Evolutionary conservation across 2,888 invertebrate species (phyloP), one percentile per base, ranked within the genome.

Genomic region (Tetragnatha montana): DNA sequence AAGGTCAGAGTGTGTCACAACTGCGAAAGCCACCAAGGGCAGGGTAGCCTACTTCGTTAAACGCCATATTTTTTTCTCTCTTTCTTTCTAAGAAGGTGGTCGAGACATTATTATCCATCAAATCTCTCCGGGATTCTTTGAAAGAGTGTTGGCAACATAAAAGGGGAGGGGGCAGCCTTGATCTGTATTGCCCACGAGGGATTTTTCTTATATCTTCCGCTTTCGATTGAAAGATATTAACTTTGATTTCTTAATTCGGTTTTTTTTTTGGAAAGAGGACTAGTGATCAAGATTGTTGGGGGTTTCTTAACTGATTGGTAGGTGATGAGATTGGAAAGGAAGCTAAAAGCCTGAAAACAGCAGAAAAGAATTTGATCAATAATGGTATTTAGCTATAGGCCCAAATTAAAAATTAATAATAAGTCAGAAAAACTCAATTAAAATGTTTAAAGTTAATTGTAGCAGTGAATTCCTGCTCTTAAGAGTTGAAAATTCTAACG

Each of bases 11-110:
- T 12, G 12, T 78, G 78, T 21, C 60, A 51, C 78, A 21, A 22
- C 75, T 35, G 35, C 35, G 35, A 35, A 35, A 51, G 71, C 10
- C 19, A 78, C 51, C 78, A 78, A 78, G 78, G 78, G 78, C 78
- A 51, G 51, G 51, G 17, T 50, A n/a, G 50, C 60, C 21, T 50
- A 51, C 19, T 19, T 50, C 21, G 19, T 14, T 6, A 19, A 71
- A 71, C 71, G 71, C 0, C 2, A 68, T n/a, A 6, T n/a, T n/a
- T 68, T 68, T n/a, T 68, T 8, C n/a, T n/a, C n/a, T n/a, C n/a
- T n/a, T n/a, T 14, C 8, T 21, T 71, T 12, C 19, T 71, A 21
- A 10, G n/a, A 71, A 35, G 35, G 35, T 4, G 35, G 35, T 35
- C 35, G 35, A 35, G 35, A 35, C 35, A 4, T 35, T 35, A 35